These are phyloP conservation scores for Anguilla japonica DNA, from an alignment of 2,113 vertebrate species.

Conservation along the genomic window DNA sequence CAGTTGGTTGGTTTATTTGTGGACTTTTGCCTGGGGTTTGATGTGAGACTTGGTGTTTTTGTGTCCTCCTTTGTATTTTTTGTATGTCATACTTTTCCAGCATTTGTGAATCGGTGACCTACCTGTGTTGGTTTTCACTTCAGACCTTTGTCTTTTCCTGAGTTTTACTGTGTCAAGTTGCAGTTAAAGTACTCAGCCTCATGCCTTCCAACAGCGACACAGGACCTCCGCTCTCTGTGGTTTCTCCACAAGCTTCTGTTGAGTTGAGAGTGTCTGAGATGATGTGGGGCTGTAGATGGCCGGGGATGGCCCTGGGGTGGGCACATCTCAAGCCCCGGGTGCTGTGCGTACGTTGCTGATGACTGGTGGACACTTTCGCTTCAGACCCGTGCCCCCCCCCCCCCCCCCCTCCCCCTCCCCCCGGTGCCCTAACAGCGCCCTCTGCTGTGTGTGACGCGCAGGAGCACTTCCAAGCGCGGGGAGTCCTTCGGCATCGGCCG, in stretches of 20 bases:
- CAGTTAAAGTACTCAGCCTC: too few relatives aligned
- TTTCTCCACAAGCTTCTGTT: not conserved
- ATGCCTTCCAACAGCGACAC: not conserved
- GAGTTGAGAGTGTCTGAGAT: not conserved
- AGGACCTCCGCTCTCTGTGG: not conserved
- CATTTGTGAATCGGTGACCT: not conserved
- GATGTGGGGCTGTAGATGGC: not conserved
- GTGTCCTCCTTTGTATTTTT: not conserved
- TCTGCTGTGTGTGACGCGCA: constrained; percentile 56
- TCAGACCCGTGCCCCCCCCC: not conserved
- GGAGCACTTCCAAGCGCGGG: constrained; percentile 88
- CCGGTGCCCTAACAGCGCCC: not conserved
- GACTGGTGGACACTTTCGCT: not conserved
- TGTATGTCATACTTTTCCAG: not conserved
- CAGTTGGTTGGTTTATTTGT: not conserved
- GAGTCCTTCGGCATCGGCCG: constrained; percentile 94
- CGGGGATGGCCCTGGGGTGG: not conserved
- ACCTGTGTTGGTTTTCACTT: not conserved
- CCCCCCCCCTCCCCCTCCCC: not conserved
- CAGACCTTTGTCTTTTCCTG: too few relatives aligned
- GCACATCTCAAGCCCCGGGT: not conserved
- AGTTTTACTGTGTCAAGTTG: too few relatives aligned
- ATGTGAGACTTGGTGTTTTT: not conserved
- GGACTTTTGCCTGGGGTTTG: not conserved
- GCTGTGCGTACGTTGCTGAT: too few relatives aligned